phyloP scores from a whole-genome alignment of 2,113 vertebrate genomes.

The Phylloscopus whistleri region DNA sequence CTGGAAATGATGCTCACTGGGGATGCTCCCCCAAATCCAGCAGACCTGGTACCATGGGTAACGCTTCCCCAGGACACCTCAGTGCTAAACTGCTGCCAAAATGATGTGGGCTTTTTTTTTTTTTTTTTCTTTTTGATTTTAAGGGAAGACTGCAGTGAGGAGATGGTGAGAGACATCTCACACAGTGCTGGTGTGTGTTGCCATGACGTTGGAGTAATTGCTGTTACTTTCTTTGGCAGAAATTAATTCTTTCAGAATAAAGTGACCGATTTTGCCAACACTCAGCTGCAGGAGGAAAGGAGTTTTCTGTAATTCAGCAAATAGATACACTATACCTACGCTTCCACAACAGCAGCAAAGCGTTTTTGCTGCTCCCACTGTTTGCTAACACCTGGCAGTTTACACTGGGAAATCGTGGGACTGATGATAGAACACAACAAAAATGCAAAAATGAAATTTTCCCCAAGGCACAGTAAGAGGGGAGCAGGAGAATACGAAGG shows the following conservation, averaged over 20 bases:
- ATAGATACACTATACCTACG: background rate
- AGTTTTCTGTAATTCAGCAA: slow-evolving; percentile 3
- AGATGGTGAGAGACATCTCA: background rate
- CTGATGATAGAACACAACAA: background rate
- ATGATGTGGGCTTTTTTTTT: fast-evolving
- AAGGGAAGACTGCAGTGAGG: background rate
- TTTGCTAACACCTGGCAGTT: background rate
- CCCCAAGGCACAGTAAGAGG: background rate
- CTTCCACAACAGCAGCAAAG: background rate
- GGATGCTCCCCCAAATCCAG: background rate
- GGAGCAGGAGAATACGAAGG: background rate
- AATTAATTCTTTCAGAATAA: background rate
- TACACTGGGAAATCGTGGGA: background rate
- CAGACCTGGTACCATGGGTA: background rate
- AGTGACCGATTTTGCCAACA: slow-evolving; percentile 9
- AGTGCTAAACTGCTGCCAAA: background rate
- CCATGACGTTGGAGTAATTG: background rate
- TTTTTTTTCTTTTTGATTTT: too few species aligned
- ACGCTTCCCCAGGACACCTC: background rate
- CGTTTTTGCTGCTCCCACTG: background rate
- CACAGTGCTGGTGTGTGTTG: background rate
- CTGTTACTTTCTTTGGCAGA: background rate
- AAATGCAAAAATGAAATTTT: background rate
- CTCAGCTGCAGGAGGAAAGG: background rate
- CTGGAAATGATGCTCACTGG: fast-evolving